Base-by-base conservation (phyloP, 1,140 invertebrate species). In the Hydropsyche tenuis region DNA sequence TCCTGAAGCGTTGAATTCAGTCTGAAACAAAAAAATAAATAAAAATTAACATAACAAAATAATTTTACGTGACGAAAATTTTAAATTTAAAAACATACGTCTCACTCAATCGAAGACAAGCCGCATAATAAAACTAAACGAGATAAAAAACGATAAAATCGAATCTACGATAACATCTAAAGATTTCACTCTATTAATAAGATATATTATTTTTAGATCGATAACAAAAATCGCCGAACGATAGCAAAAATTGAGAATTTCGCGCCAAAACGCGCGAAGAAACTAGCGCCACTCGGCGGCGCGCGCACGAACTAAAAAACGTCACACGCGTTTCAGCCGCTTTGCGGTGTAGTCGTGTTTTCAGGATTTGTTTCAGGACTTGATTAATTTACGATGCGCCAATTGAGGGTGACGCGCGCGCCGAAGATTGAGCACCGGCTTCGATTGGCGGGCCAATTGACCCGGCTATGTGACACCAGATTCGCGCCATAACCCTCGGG, bases 351-450 rank as follows among this genome's bases (percentile, higher is more conserved):
- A 16, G 12, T 3, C 45, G 45, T 12, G 11, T 16, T 16, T 3
- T 4, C 45, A n/a, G n/a, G n/a, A n/a, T 2, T 12, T 46, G 45
- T 16, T n/a, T n/a, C 5, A 43, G 14, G 22, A 12, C 22, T 46
- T 60, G 16, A 70, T 70, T 70, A 48, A 70, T 70, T 70, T 70
- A 70, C 68, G 68, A 70, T 70, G 68, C 68, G 68, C 65, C 65
- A 70, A 70, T 70, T 70, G 68, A 20, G 42, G 30, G 37, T 70
- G 68, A 70, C 68, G 68, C 48, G 68, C 48, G 56, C 56, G 56
- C 56, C 56, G n/a, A 9, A 60, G 68, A 56, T 70, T 56, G 68
- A 56, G 27, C 48, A 56, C 23, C 46, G 25, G 48, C 48, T 2
- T n/a, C 46, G 23, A 70, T 70, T 70, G 68, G 68, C 30, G 23